Evolutionary conservation across 2,888 invertebrate genomes (phyloP).

Genomic region (Ophion slaviceki): DNA sequence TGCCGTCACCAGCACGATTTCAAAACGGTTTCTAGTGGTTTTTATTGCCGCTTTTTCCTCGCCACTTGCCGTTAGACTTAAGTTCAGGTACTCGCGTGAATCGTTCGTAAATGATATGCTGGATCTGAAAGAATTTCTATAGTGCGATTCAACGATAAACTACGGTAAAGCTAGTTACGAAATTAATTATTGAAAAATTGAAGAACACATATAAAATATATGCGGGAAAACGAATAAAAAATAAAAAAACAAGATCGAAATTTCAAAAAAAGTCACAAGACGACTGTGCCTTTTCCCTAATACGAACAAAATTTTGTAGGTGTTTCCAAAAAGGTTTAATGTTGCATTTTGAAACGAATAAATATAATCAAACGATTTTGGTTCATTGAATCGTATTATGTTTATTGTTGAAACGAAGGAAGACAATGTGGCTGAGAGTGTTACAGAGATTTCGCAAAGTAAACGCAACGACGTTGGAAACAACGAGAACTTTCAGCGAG

Average conservation of each 20-base stretch:
- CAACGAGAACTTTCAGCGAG: slow-evolving; percentile 48
- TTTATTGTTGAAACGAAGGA: not conserved
- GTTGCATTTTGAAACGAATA: not conserved
- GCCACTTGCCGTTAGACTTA: not conserved
- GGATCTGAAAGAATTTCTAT: slow-evolving; percentile 62
- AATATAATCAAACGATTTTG: not conserved
- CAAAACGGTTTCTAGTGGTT: not conserved
- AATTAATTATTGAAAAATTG: not conserved
- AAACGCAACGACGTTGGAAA: slow-evolving; percentile 57
- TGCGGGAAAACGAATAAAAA: not conserved
- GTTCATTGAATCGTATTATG: not conserved
- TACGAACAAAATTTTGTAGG: not conserved
- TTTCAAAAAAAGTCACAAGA: slow-evolving; percentile 10
- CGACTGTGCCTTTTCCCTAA: slow-evolving; percentile 9
- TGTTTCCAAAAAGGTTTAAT: not conserved
- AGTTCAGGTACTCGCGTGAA: slow-evolving; percentile 16
- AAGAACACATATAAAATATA: slow-evolving; percentile 14
- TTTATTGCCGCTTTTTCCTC: not conserved
- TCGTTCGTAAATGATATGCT: slow-evolving; percentile 37
- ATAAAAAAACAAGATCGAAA: slow-evolving; percentile 22
- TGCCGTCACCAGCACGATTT: slow-evolving; percentile 46
- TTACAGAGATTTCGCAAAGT: slow-evolving; percentile 26
- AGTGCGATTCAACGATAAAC: slow-evolving; percentile 58
- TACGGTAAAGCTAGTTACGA: slow-evolving; percentile 44
- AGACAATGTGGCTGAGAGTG: slow-evolving; percentile 38